These are phyloP conservation scores for Microtus oregoni DNA, from an alignment of 2,113 vertebrate genomes.

Conservation along the genomic window DNA sequence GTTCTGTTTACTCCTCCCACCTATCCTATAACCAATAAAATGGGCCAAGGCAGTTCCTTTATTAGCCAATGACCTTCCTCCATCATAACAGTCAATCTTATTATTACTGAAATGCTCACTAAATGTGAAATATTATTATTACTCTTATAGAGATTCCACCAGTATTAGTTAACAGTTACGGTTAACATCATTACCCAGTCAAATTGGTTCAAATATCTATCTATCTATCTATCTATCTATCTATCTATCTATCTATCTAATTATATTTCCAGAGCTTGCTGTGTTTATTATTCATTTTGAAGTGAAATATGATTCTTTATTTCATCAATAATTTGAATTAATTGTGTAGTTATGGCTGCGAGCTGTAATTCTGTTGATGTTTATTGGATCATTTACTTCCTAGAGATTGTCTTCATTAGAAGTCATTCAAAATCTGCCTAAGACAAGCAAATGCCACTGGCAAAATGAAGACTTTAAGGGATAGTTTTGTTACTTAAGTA, in stretches of 20 bases:
- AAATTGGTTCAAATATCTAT: background rate
- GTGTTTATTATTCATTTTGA: background rate
- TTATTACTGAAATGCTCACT: background rate
- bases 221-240: too few species aligned
- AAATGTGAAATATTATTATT: slow-evolving; percentile 7
- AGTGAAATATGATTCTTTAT: background rate
- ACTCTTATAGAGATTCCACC: background rate
- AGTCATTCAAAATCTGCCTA: slow-evolving; percentile 58
- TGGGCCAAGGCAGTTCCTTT: too few species aligned
- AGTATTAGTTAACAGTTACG: background rate
- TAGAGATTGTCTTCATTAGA: slow-evolving; percentile 15
- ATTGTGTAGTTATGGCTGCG: slow-evolving; percentile 4
- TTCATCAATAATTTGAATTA: slow-evolving; percentile 19
- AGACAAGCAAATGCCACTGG: slow-evolving; percentile 51
- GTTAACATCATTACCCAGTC: background rate
- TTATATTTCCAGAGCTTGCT: background rate
- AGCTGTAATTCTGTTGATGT: slow-evolving; percentile 42
- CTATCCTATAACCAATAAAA: too few species aligned
- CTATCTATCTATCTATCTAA: too few species aligned
- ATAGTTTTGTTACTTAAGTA: slow-evolving; percentile 50
- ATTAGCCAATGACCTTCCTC: too few species aligned
- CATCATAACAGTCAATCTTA: background rate
- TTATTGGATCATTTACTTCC: slow-evolving; percentile 41
- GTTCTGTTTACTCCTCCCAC: too few species aligned
- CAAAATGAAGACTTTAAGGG: slow-evolving; percentile 29